Evolutionary conservation across 2,113 vertebrate species (phyloP), one percentile per base, ranked within the genome.

Genomic region (Smithornis capensis): DNA sequence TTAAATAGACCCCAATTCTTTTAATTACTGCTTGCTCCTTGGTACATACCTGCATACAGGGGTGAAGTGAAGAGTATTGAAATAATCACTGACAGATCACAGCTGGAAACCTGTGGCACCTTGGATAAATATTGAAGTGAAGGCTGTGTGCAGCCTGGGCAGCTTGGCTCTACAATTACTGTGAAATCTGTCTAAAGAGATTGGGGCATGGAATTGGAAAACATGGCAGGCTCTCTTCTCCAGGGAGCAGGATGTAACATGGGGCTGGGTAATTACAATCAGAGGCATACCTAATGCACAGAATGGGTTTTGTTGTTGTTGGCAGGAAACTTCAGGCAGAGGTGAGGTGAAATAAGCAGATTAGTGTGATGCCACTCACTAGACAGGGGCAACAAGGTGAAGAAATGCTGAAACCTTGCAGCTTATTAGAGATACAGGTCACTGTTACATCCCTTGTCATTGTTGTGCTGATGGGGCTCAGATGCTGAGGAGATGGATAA

Each of bases 1-100:
- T 97, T 97, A 97, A 97, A 96, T 92, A 96, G 95, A 92, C 88
- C 95, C 95, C 90, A 94, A 87, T 95, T 97, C 95, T 95, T 97
- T 86, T 97, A 97, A 97, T 97, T 97, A 96, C 93, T 83, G 87
- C 89, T 96, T 22, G 19, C 56, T 96, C 59, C 93, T 95, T 15
- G 7, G 82, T 95, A 94, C 87, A 81, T 75, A 95, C 64, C 64
- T 78, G 69, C 70, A 21, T 33, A 90, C 92, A 95, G 94, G 95
- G 95, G 95, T 95, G 95, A 96, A 91, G 80, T 71, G 94, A 96
- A 96, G 96, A 94, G 89, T 95, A 77, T 69, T 73, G 92, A 93
- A 97, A 95, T 94, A 92, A 73, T n/a, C 11, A 4, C 87, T 96
- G 92, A 90, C 74, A 87, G 86, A 84, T 92, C 78, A 14, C 87